These are phyloP conservation scores for Epistrophe grossulariae DNA, from an alignment of 2,888 invertebrate genomes.

Conservation along the genomic window DNA sequence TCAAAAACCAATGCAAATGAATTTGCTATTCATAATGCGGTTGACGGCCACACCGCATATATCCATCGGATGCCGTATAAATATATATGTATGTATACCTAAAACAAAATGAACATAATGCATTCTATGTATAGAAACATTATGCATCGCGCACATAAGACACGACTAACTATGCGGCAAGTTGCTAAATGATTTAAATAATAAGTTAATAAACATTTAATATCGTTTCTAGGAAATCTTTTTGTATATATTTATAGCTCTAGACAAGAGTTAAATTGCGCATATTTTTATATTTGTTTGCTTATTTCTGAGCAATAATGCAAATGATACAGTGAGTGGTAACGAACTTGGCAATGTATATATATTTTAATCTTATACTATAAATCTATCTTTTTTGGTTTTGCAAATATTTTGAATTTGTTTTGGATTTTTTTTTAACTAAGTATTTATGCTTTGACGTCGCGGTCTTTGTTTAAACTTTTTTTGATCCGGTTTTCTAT, in stretches of 20 bases:
- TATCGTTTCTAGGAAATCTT: constrained; percentile 63
- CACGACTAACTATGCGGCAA: constrained; percentile 19
- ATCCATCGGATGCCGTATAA: constrained; percentile 32
- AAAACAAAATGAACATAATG: constrained; percentile 5
- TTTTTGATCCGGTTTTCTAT: constrained; percentile 30
- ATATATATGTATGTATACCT: no score
- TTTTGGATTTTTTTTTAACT: not conserved
- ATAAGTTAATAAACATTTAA: constrained; percentile 61
- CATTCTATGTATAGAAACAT: constrained; percentile 17
- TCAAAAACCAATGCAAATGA: constrained; percentile 50
- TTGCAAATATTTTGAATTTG: constrained; percentile 8
- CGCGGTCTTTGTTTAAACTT: not conserved
- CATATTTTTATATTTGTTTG: not conserved
- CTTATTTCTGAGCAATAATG: constrained; percentile 23
- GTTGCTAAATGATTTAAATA: constrained; percentile 59
- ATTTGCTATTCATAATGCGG: constrained; percentile 26
- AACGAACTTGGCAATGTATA: constrained; percentile 49
- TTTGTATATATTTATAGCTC: not conserved
- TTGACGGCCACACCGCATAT: constrained; percentile 32
- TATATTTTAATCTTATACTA: constrained; percentile 1
- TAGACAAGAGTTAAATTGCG: not conserved
- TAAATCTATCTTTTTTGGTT: constrained; percentile 3
- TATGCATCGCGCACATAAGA: constrained; percentile 10
- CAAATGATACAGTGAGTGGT: constrained; percentile 13
- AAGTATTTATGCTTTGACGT: not conserved